Conservation (phyloP, 2,888 invertebrate species). For the Hedychridium roseum region DNA sequence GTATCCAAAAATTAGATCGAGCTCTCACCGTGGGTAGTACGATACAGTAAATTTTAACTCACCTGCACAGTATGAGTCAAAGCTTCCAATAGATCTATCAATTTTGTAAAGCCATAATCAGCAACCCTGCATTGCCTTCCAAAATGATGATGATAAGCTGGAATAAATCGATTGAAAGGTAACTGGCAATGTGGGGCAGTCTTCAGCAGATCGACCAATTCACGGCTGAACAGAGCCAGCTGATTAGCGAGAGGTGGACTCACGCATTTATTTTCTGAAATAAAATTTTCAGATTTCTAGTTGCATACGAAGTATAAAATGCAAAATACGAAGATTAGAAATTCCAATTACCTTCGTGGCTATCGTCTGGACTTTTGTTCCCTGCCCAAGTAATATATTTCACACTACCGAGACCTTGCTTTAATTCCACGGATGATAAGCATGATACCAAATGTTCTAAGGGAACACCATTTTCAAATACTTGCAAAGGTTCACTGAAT, state of each 20-base stretch:
- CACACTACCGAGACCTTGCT: constrained; percentile 65
- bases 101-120: constrained; percentile 94
- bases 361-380: constrained; percentile 49
- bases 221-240: constrained; percentile 83
- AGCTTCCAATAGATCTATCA: constrained; percentile 89
- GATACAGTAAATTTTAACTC: constrained; percentile 32
- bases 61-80: constrained; percentile 88
- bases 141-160: constrained; percentile 96
- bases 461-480: constrained; percentile 81
- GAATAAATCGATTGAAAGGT: constrained; percentile 87
- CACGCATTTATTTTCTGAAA: constrained; percentile 65
- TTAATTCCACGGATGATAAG: constrained; percentile 75
- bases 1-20: constrained; percentile 13
- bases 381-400: constrained; percentile 67
- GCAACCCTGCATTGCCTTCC: constrained; percentile 94
- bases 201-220: constrained; percentile 85
- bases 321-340: background rate
- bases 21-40: background rate
- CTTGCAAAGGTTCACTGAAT: constrained; percentile 70
- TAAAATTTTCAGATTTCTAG: constrained; percentile 3
- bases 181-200: constrained; percentile 84
- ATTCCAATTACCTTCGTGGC: constrained; percentile 59
- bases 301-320: background rate
- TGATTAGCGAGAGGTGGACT: constrained; percentile 76
- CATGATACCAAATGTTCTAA: constrained; percentile 90